Evolutionary conservation across 1,140 invertebrate genomes (phyloP).

Genomic region (Cheumatopsyche charites): DNA sequence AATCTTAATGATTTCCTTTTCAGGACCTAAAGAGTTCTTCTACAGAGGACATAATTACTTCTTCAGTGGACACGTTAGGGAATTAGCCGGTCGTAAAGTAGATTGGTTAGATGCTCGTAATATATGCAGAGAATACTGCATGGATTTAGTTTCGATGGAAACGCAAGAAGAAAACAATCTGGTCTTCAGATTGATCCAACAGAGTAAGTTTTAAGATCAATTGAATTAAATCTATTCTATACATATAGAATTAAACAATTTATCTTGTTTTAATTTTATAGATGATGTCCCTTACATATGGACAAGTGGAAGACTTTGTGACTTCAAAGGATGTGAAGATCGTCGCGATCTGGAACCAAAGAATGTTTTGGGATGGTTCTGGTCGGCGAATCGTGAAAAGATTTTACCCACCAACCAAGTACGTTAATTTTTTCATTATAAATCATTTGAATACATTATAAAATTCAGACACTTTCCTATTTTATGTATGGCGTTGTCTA

Average conservation of each 20-base stretch:
- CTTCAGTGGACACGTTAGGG: slow-evolving; percentile 82
- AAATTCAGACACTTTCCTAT: no score
- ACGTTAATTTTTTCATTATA: slow-evolving; percentile 52
- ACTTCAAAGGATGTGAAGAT: slow-evolving; percentile 91
- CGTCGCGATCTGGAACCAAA: slow-evolving; percentile 86
- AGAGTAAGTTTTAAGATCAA: slow-evolving; percentile 67
- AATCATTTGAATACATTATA: no score
- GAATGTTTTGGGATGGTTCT: slow-evolving; percentile 88
- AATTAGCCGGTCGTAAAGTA: slow-evolving; percentile 76
- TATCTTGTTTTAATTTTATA: slow-evolving; percentile 51
- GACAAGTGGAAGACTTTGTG: slow-evolving; percentile 88
- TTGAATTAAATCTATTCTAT: background rate
- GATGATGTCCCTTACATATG: slow-evolving; percentile 92
- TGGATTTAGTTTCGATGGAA: slow-evolving; percentile 88
- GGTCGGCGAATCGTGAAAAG: slow-evolving; percentile 88
- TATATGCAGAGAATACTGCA: slow-evolving; percentile 88
- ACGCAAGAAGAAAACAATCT: slow-evolving; percentile 89
- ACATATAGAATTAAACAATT: background rate
- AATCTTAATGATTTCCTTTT: slow-evolving; percentile 52
- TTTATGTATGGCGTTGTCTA: no score
- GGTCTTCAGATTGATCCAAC: slow-evolving; percentile 83
- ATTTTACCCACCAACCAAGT: slow-evolving; percentile 82
- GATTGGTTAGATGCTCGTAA: slow-evolving; percentile 92
- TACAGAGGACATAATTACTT: slow-evolving; percentile 88
- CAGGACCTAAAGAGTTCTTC: slow-evolving; percentile 89